These are phyloP conservation scores for Plebejus argus DNA, from an alignment of 2,888 invertebrate genomes.

Conservation along the genomic window DNA sequence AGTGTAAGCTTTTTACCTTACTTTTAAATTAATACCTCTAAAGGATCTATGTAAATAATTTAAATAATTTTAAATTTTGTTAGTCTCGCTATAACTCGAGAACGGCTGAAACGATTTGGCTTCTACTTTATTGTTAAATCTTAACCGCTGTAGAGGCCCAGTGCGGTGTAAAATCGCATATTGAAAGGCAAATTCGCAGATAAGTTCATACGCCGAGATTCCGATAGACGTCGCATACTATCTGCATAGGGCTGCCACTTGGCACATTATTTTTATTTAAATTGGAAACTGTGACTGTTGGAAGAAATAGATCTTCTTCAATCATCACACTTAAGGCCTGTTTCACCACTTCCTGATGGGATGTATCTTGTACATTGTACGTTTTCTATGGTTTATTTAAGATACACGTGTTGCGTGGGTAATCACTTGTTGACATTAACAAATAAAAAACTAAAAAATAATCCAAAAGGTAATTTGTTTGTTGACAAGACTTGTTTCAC, in stretches of 20 bases:
- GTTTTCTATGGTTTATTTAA: neutral
- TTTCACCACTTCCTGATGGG: no score
- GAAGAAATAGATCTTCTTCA: no score
- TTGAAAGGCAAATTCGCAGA: conserved; percentile 61
- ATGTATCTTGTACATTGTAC: neutral
- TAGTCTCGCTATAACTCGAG: no score
- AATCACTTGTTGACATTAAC: neutral
- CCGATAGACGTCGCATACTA: conserved; percentile 50
- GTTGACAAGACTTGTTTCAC: no score
- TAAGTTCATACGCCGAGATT: conserved; percentile 45
- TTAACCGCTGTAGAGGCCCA: conserved; percentile 50
- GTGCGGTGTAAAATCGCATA: conserved; percentile 55
- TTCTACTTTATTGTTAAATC: neutral
- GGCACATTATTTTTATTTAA: neutral
- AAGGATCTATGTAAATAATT: no score
- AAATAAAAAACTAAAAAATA: neutral
- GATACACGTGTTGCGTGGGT: neutral
- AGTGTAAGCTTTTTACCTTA: no score
- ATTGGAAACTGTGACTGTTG: no score
- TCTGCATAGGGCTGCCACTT: conserved; percentile 33
- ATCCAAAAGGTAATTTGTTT: neutral
- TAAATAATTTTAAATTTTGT: no score
- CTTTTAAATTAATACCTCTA: no score
- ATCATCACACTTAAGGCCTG: no score
- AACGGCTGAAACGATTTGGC: no score